Conservation (phyloP, 2,113 vertebrate genomes). For the Apodemus sylvaticus region DNA sequence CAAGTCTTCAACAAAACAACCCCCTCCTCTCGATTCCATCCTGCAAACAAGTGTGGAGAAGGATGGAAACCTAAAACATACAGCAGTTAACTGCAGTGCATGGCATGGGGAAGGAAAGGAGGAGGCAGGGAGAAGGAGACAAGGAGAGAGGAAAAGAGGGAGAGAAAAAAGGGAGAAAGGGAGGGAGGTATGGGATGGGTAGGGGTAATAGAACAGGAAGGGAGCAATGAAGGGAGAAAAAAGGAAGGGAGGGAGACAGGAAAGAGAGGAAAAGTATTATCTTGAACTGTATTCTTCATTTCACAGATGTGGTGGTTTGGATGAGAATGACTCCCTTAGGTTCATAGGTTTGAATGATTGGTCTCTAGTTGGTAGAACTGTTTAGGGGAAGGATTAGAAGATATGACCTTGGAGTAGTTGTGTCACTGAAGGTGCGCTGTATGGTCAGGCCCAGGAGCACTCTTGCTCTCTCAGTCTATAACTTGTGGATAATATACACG, state of each 20-base stretch:
- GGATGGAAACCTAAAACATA: neutral
- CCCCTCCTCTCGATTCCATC: neutral
- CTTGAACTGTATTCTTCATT: neutral
- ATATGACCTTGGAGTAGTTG: neutral
- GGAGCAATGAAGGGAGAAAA: neutral
- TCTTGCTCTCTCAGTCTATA: neutral
- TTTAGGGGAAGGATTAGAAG: neutral
- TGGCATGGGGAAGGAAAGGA: neutral
- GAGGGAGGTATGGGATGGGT: neutral
- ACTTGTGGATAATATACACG: neutral
- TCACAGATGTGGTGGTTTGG: neutral
- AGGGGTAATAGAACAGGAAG: too few relatives aligned
- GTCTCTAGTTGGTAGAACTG: neutral
- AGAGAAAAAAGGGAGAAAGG: neutral
- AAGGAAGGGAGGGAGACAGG: neutral
- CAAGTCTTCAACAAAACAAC: accelerated
- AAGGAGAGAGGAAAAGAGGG: neutral
- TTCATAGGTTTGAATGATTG: neutral
- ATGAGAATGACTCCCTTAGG: neutral
- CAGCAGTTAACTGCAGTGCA: neutral
- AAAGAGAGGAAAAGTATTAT: neutral
- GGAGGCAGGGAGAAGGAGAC: neutral
- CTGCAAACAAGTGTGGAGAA: neutral
- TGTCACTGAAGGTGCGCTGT: too few relatives aligned
- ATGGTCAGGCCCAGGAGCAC: neutral